Percentiles rank a stretch among this genome's conserved stretches.
These are phyloP conservation scores for Acanthiza pusilla DNA, from an alignment of 2,797 vertebrate species.

Conservation along the genomic window DNA sequence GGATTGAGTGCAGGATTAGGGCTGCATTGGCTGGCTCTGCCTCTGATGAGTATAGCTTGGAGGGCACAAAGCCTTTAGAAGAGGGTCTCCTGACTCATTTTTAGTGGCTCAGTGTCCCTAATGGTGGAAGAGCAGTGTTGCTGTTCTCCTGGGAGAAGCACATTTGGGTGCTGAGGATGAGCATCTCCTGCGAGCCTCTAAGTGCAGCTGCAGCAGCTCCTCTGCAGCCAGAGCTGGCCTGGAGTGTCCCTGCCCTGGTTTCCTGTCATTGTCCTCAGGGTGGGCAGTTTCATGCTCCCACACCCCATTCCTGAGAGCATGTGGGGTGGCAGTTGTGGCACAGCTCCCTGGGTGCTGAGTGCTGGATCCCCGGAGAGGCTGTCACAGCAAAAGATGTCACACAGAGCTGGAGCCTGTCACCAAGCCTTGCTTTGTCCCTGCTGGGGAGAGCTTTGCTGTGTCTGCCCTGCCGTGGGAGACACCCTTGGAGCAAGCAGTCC, in stretches of 20 bases:
- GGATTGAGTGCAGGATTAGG: not conserved
- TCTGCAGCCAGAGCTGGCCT: not conserved
- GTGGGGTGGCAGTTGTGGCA: accelerated
- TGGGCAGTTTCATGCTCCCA: not conserved
- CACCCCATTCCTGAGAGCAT: accelerated
- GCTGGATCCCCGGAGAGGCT: not conserved
- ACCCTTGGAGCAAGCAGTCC: not conserved
- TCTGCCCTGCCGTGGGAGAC: not conserved
- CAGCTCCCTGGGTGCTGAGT: not conserved
- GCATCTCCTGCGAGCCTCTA: not conserved
- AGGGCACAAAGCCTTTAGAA: not conserved
- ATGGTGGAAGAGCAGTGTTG: not conserved
- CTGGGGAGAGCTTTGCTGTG: not conserved
- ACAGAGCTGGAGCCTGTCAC: not conserved
- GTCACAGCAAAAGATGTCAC: not conserved
- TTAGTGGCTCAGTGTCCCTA: not conserved
- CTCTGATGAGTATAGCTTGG: not conserved
- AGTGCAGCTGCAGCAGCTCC: not conserved
- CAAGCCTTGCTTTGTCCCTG: accelerated
- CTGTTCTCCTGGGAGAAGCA: not conserved
- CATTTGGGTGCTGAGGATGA: not conserved
- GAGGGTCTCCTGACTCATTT: not conserved
- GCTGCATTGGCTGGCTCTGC: not conserved
- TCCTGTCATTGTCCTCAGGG: not conserved
- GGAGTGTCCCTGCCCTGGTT: not conserved